Evolutionary conservation across 1,140 invertebrate genomes (phyloP), one percentile per base, ranked within the genome.

Genomic region (Thaumatotibia leucotreta): DNA sequence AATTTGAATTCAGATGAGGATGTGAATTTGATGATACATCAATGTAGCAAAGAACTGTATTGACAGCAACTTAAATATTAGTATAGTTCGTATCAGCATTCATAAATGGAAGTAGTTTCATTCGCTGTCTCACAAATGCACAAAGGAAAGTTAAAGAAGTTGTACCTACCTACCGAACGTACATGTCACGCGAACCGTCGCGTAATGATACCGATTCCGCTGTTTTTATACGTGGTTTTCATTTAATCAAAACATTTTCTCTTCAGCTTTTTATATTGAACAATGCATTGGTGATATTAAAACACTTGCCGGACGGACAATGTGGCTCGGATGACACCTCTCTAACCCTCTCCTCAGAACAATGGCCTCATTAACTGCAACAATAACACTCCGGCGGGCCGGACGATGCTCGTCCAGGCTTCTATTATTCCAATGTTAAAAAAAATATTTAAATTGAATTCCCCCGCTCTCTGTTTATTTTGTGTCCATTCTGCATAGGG

Each of bases 311-410:
- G 69, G 74, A 70, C 66, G 64, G 68, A 88, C 80, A 86, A 83
- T 88, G 77, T 69, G 68, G 79, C 64, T 79, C 70, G 69, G 73
- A 78, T 80, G 82, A 81, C 81, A 84, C 80, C 75, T 79, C 69
- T 70, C 63, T 70, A 76, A 72, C 67, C 71, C 35, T 67, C 68
- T 74, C 68, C 61, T 67, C 61, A 63, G 68, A 83, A 85, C 84
- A 89, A 88, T 83, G 67, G 78, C 61, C 76, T 86, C 82, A 82
- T 88, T 86, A 84, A 81, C 69, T 76, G 72, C 63, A 75, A 86
- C 83, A 87, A 89, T 87, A 85, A 79, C 77, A 77, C 63, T 67
- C 71, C 75, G 70, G 64, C 72, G 71, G 74, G 52, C 71, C 73
- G 67, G 68, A 58, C 67, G 35, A 69, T 31, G 62, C 63, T 69